Conservation (phyloP, 2,113 vertebrate species). For the Petrocephalus microphthalmus region DNA sequence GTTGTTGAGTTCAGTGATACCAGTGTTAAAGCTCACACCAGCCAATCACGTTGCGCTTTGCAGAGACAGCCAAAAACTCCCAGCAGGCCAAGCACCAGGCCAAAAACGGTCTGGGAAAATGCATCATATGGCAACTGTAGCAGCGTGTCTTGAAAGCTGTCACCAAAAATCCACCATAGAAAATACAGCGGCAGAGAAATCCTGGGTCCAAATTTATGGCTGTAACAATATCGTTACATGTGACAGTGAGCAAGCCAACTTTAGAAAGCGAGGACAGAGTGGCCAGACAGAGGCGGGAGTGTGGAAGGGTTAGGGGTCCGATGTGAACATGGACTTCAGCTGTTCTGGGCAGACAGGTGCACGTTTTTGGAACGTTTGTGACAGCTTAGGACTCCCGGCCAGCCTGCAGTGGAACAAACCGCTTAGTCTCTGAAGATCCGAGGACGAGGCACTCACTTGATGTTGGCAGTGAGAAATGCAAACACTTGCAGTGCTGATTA, state of each 20-base stretch:
- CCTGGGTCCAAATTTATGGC: not conserved
- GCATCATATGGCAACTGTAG: not conserved
- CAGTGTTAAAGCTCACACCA: not conserved
- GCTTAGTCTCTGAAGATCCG: not conserved
- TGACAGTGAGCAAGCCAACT: not conserved
- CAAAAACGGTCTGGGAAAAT: not conserved
- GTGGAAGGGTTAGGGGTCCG: not conserved
- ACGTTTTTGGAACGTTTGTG: not conserved
- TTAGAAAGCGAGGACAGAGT: not conserved
- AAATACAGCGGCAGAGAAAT: not conserved
- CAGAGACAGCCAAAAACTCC: not conserved
- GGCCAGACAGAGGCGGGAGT: not conserved
- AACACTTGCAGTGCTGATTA: not conserved
- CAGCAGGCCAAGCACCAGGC: not conserved
- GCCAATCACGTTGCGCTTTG: not conserved
- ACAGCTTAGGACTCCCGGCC: not conserved
- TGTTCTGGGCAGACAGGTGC: not conserved
- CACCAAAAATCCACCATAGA: not conserved
- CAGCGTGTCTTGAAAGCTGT: not conserved
- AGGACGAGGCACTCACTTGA: not conserved
- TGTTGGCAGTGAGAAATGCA: conserved; percentile 12
- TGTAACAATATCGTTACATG: conserved; percentile 3
- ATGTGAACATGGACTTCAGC: not conserved
- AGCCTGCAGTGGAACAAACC: not conserved
- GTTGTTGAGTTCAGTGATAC: not conserved